These are phyloP conservation scores for Arrhamphus sclerolepis DNA, from an alignment of 2,797 vertebrate genomes.

Conservation along the genomic window DNA sequence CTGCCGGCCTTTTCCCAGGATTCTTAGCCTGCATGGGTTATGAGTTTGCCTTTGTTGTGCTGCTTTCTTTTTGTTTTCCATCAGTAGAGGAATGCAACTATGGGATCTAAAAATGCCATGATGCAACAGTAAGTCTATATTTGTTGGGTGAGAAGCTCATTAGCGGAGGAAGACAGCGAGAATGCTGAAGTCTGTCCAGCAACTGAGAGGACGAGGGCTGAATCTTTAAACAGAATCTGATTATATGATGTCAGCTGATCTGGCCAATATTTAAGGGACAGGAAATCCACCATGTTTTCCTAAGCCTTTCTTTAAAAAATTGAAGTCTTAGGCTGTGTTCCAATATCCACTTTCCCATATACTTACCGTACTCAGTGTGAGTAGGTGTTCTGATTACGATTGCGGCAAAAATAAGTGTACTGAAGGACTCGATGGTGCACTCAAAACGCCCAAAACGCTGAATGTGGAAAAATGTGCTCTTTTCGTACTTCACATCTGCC, in stretches of 20 bases:
- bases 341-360: too few relatives aligned
- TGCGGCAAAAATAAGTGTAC: too few relatives aligned
- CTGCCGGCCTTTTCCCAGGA: constrained; percentile 58
- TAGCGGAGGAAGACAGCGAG: constrained; percentile 2
- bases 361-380: too few relatives aligned
- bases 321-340: too few relatives aligned
- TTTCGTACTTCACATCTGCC: too few relatives aligned
- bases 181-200: constrained; percentile 14
- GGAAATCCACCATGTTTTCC: not conserved
- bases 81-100: constrained; percentile 41
- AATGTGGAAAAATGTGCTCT: too few relatives aligned
- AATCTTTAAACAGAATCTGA: constrained; percentile 2
- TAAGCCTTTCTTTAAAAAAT: not conserved
- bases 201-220: constrained; percentile 2
- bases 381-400: too few relatives aligned
- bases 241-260: constrained; percentile 16
- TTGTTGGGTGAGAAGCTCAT: constrained; percentile 26
- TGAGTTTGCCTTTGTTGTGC: constrained; percentile 56
- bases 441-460: too few relatives aligned
- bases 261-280: not conserved
- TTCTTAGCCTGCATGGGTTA: constrained; percentile 38
- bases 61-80: constrained; percentile 54
- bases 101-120: constrained; percentile 38
- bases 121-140: constrained; percentile 50
- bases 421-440: too few relatives aligned